These are phyloP conservation scores for Oryctes rhinoceros DNA, from an alignment of 1,140 invertebrate species.

Conservation along the genomic window DNA sequence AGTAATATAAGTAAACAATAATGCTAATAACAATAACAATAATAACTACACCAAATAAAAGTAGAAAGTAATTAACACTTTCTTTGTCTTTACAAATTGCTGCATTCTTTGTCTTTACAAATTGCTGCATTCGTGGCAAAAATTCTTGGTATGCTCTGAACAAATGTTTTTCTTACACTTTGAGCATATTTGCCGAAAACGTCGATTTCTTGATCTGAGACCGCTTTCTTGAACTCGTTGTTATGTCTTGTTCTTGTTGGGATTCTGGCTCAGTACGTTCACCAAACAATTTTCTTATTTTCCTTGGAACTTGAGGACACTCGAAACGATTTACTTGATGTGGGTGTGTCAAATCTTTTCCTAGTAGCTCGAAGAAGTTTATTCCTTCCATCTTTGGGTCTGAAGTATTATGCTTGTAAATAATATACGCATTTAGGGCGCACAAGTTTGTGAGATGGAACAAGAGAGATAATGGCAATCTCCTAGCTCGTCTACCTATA, in stretches of 20 bases:
- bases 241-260: background rate
- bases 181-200: background rate
- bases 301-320: conserved; percentile 8
- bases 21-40: no score
- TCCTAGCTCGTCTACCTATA: background rate
- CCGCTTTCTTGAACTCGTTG: conserved; percentile 2
- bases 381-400: background rate
- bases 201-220: background rate
- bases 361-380: background rate
- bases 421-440: conserved; percentile 33
- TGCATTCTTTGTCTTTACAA: no score
- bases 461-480: conserved; percentile 33
- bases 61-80: no score
- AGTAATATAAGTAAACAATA: no score
- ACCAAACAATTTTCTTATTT: conserved; percentile 28
- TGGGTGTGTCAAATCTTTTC: conserved; percentile 4
- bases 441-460: conserved; percentile 25
- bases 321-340: conserved; percentile 1
- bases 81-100: no score
- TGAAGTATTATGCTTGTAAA: background rate
- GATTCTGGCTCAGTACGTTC: background rate
- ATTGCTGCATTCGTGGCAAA: no score
- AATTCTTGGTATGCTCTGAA: background rate
- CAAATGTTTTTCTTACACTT: background rate
- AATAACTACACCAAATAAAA: no score